Conservation (phyloP, 2,113 vertebrate species). For the Equus quagga region DNA sequence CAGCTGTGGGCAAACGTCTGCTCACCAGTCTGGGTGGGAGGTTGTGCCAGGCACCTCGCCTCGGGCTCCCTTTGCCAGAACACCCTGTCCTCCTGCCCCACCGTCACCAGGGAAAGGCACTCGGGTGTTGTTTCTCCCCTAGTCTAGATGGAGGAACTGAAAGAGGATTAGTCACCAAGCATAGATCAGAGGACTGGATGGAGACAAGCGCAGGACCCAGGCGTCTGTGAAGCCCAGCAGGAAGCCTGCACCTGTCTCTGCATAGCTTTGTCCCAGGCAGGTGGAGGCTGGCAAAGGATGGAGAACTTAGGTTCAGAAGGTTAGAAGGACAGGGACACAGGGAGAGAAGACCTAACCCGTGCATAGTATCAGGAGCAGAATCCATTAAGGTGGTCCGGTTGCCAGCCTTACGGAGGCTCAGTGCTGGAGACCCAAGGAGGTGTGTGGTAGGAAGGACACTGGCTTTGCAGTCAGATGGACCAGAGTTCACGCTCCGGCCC, state of each 20-base stretch:
- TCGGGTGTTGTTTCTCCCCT: background rate
- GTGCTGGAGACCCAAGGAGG: background rate
- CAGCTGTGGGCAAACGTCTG: background rate
- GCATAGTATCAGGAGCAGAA: background rate
- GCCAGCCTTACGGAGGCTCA: background rate
- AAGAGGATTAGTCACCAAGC: background rate
- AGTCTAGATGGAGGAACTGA: background rate
- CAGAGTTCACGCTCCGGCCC: background rate
- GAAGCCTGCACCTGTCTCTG: background rate
- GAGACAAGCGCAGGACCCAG: background rate
- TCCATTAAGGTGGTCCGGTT: fast-evolving
- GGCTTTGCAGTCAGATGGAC: background rate
- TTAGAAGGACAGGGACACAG: background rate
- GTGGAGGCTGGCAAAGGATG: background rate
- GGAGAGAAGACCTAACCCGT: background rate
- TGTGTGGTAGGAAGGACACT: no score
- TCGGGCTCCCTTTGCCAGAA: background rate
- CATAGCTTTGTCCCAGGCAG: background rate
- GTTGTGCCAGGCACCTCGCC: background rate
- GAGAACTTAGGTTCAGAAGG: background rate
- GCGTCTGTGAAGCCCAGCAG: background rate
- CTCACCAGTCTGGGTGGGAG: background rate
- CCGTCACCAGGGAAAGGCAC: background rate
- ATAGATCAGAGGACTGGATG: background rate
- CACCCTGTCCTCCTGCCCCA: background rate